Evolutionary conservation across 1,140 invertebrate species (phyloP).

Genomic region (Drosophila azteca): DNA sequence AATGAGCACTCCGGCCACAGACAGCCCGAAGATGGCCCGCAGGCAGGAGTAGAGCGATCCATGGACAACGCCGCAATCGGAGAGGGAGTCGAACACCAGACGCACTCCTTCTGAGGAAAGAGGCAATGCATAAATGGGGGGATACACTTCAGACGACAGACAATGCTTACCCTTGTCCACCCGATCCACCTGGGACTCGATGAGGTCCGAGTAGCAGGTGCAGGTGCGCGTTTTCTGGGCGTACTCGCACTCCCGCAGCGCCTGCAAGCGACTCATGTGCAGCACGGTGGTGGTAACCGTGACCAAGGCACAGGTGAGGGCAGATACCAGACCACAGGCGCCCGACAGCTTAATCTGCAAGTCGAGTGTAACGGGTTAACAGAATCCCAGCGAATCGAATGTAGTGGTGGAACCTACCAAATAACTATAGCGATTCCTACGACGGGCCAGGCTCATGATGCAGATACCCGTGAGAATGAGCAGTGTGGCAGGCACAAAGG

Average conservation of each 20-base stretch:
- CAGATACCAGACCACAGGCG: constrained; percentile 92
- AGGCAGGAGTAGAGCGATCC: constrained; percentile 93
- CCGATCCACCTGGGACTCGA: constrained; percentile 85
- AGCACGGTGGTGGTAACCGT: constrained; percentile 96
- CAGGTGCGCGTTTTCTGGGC: constrained; percentile 90
- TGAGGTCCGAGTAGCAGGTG: constrained; percentile 89
- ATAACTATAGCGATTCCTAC: constrained; percentile 93
- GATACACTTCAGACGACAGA: neutral
- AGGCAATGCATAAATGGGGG: neutral
- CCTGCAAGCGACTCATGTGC: constrained; percentile 95
- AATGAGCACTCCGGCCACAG: constrained; percentile 93
- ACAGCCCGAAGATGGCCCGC: constrained; percentile 93
- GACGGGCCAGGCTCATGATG: constrained; percentile 92
- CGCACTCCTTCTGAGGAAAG: constrained; percentile 84
- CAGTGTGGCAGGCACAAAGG: constrained; percentile 92
- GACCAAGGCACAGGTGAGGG: constrained; percentile 92
- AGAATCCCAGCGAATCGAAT: neutral
- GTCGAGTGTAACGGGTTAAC: neutral
- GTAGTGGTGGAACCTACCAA: constrained; percentile 86
- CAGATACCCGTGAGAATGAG: constrained; percentile 93
- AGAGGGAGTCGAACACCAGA: constrained; percentile 92
- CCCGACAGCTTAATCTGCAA: constrained; percentile 93
- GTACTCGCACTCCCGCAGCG: constrained; percentile 93
- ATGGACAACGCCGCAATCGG: constrained; percentile 94
- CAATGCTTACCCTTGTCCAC: constrained; percentile 85